Percentiles rank a stretch among this genome's conserved stretches.
Conservation (phyloP, 2,888 invertebrate genomes). For the Harpalus rufipes region DNA sequence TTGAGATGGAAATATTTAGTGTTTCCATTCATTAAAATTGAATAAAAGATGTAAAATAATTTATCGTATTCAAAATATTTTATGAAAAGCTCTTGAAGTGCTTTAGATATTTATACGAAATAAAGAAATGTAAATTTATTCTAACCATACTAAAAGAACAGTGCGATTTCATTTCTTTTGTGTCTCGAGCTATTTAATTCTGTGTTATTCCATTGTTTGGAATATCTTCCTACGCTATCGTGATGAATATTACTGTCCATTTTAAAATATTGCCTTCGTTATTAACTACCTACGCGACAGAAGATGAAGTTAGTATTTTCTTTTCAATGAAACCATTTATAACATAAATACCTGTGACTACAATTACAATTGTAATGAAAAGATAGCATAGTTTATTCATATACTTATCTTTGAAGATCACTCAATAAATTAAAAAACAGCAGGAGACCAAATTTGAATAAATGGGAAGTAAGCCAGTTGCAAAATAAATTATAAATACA, state of each 20-base stretch:
- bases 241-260: conserved; percentile 58
- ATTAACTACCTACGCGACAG: conserved; percentile 22
- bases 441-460: too few species aligned
- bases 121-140: conserved; percentile 56
- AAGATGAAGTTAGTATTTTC: conserved; percentile 3
- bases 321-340: not conserved
- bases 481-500: too few species aligned
- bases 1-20: not conserved
- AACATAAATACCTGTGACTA: not conserved
- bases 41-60: conserved; percentile 8
- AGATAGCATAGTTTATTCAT: too few species aligned
- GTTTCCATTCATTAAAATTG: not conserved
- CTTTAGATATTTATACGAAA: conserved; percentile 23
- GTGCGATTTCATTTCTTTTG: conserved; percentile 45
- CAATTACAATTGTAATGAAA: not conserved
- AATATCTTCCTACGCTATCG: conserved; percentile 40
- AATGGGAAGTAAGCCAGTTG: too few species aligned
- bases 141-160: conserved; percentile 19
- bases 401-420: too few species aligned
- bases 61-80: conserved; percentile 26
- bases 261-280: conserved; percentile 52
- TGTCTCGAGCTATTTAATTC: conserved; percentile 37
- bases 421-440: too few species aligned
- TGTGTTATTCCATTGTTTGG: conserved; percentile 51
- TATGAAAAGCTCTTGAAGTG: not conserved